A percentile compares a stretch with the other conserved stretches of the same genome.
These are phyloP conservation scores for Silurus lanzhouensis DNA, from an alignment of 2,797 vertebrate genomes.

Conservation along the genomic window DNA sequence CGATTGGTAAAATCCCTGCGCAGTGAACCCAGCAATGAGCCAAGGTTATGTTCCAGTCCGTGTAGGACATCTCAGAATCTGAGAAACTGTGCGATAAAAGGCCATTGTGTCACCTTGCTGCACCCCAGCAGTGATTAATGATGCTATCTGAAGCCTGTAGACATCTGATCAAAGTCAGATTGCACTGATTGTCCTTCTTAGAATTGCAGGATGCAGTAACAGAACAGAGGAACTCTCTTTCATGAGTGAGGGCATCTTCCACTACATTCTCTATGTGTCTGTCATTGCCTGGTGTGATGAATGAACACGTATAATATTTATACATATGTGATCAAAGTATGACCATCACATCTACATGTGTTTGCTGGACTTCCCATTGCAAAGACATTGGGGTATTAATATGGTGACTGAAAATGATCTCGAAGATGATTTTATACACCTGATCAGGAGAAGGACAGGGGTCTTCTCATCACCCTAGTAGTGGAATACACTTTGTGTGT, in stretches of 20 bases:
- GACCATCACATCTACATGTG: too few relatives aligned
- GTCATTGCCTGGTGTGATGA: background rate
- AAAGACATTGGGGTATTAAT: too few relatives aligned
- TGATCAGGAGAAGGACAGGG: too few relatives aligned
- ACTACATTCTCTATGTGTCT: background rate
- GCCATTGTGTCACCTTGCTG: background rate
- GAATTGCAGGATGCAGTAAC: background rate
- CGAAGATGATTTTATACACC: too few relatives aligned
- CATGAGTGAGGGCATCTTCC: background rate
- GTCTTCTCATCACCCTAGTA: too few relatives aligned
- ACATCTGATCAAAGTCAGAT: conserved; percentile 23
- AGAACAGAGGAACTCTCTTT: background rate
- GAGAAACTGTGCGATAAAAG: conserved; percentile 16
- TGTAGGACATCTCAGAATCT: background rate
- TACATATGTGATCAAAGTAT: too few relatives aligned
- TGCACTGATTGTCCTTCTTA: background rate
- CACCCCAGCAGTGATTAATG: conserved; percentile 18
- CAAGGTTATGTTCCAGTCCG: background rate
- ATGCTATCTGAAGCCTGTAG: conserved; percentile 15
- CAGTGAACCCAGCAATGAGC: background rate
- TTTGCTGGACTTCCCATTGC: too few relatives aligned
- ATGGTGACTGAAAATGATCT: too few relatives aligned
- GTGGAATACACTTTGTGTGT: too few relatives aligned
- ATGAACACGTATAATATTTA: too few relatives aligned
- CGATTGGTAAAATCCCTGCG: background rate